These are phyloP conservation scores for Drosophila neoperkinsi DNA, from an alignment of 2,888 invertebrate genomes.

Conservation along the genomic window DNA sequence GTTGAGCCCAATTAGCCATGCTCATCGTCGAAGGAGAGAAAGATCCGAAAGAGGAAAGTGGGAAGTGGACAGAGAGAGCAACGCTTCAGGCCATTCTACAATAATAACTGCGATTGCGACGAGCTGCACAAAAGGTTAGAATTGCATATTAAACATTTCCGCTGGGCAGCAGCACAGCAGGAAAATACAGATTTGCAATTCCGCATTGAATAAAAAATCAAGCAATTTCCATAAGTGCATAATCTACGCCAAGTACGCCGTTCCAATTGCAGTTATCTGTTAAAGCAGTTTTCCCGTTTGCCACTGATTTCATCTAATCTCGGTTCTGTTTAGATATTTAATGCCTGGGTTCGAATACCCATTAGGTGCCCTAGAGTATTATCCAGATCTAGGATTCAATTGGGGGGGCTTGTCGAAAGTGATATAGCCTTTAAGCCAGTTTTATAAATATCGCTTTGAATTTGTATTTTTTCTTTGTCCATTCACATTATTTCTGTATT, in stretches of 20 bases:
- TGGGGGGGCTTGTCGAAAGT: background rate
- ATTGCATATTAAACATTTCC: slow-evolving; percentile 51
- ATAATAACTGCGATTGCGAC: slow-evolving; percentile 20
- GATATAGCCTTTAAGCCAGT: background rate
- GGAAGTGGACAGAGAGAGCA: background rate
- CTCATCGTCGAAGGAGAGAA: background rate
- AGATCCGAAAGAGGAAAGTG: background rate
- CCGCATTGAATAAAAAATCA: slow-evolving; percentile 37
- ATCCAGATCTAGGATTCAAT: background rate
- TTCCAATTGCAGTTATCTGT: slow-evolving; percentile 44
- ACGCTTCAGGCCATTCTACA: background rate
- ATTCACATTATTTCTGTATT: background rate
- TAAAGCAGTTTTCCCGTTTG: slow-evolving; percentile 43
- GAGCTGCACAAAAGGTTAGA: slow-evolving; percentile 31
- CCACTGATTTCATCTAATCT: slow-evolving; percentile 17
- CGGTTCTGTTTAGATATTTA: slow-evolving; percentile 3
- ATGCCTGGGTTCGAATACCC: background rate
- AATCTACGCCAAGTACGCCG: slow-evolving; percentile 22
- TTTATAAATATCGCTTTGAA: background rate
- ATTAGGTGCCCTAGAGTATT: background rate
- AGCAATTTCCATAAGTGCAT: slow-evolving; percentile 52
- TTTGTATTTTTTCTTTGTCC: background rate
- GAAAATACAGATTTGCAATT: slow-evolving; percentile 42
- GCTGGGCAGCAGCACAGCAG: slow-evolving; percentile 39
- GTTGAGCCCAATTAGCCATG: slow-evolving; percentile 4